A percentile compares a stretch with the other conserved stretches of the same genome.
phyloP scores from a whole-genome alignment of 2,888 invertebrate genomes.

The Aleiodes alternator region DNA sequence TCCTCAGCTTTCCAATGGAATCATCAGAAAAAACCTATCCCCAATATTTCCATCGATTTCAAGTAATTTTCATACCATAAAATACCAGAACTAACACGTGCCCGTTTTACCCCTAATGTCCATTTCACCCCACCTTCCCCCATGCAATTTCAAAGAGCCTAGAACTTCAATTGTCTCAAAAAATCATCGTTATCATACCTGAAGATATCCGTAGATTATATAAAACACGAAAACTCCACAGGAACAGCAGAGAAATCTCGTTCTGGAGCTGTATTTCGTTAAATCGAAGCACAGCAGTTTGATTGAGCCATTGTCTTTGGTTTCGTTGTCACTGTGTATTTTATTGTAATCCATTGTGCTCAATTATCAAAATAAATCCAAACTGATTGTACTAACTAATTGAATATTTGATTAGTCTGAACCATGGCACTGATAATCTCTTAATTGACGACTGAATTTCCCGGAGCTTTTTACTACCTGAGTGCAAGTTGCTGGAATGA shows the following conservation, averaged over 20 bases:
- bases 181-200: conserved; percentile 73
- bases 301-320: conserved; percentile 66
- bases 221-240: conserved; percentile 91
- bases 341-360: conserved; percentile 40
- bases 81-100: no score
- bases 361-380: no score
- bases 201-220: conserved; percentile 92
- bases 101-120: no score
- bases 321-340: conserved; percentile 63
- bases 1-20: no score
- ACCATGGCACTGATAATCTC: neutral
- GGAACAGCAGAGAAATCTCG: conserved; percentile 87
- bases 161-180: no score
- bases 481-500: no score
- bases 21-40: no score
- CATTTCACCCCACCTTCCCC: no score
- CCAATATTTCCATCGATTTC: no score
- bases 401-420: neutral
- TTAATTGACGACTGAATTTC: neutral
- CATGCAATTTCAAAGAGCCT: neutral
- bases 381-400: neutral
- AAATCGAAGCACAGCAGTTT: conserved; percentile 86
- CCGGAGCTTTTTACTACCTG: no score
- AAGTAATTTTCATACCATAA: no score
- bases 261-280: conserved; percentile 79